phyloP scores from a whole-genome alignment of 1,140 invertebrate genomes.

The Andricus grossulariae region DNA sequence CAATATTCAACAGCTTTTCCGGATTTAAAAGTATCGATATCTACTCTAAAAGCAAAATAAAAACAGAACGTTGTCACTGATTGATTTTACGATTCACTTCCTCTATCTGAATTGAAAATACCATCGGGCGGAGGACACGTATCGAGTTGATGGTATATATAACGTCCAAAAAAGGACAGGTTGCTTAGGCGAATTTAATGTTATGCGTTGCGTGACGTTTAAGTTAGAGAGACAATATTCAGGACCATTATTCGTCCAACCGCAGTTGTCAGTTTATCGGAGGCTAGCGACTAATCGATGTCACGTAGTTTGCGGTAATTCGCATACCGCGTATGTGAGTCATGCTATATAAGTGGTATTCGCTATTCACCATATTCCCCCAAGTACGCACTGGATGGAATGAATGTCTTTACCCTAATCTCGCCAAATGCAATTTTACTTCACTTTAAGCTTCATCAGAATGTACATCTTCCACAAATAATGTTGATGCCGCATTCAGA shows the following conservation, averaged over 20 bases:
- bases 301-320: constrained; percentile 54
- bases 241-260: constrained; percentile 20
- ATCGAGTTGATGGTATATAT: constrained; percentile 15
- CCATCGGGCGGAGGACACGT: background rate
- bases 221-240: constrained; percentile 22
- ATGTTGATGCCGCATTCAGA: too few relatives aligned
- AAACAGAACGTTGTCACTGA: background rate
- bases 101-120: constrained; percentile 21
- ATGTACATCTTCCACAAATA: background rate
- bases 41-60: constrained; percentile 2
- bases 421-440: background rate
- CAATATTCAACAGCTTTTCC: background rate
- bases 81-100: constrained; percentile 23
- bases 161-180: constrained; percentile 21
- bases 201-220: constrained; percentile 30
- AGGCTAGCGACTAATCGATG: constrained; percentile 53
- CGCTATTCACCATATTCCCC: constrained; percentile 23
- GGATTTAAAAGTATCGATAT: background rate
- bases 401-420: background rate
- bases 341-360: constrained; percentile 20
- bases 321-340: constrained; percentile 49
- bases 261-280: constrained; percentile 41
- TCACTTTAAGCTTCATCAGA: background rate
- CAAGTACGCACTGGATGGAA: constrained; percentile 22
- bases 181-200: constrained; percentile 25